Base-by-base conservation (phyloP, 1,140 invertebrate genomes). In the Drosophila elegans region DNA sequence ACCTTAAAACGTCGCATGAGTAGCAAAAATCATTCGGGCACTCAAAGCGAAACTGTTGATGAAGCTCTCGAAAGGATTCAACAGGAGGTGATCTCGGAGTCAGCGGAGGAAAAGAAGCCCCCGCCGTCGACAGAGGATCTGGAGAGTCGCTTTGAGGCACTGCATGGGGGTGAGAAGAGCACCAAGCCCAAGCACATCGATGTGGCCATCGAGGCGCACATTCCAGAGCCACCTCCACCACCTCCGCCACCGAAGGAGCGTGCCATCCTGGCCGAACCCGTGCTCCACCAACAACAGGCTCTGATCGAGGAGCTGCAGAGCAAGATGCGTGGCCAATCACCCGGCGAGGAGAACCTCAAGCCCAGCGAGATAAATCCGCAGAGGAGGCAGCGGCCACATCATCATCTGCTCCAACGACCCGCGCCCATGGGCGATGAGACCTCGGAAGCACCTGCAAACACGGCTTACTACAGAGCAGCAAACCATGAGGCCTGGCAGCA, bases 361-460 rank as follows among this genome's bases (percentile, higher is more conserved):
- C 90, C 90, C 11, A 91, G 90, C 61, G 67, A 82, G 21, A 89
- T 91, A 7, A 90, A 91, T 66, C 86, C 90, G 0, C 73, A 79
- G n/a, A 56, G 80, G 4, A 84, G 63, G 9, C 60, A 46, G 27
- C 45, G 34, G 11, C 59, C 51, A 21, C 29, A 54, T 29, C 51
- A 54, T 25, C 29, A 54, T 29, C 51, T 78, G 13, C 76, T 74
- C 44, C 84, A 89, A 53, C 73, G 84, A 72, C 84, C 84, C 66
- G 55, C 80, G 42, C 52, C 84, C 41, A 89, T 89, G 85, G 84
- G 84, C 68, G 90, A 91, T 91, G 90, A 91, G 82, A 91, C 90
- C 52, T 90, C 83, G 90, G 90, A 91, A 91, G 67, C 90, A 91
- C 90, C 84, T 91, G 90, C 90, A 85, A 89, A 78, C 78, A 89